Percentiles rank a stretch among this genome's conserved stretches.
Conservation (phyloP, 2,888 invertebrate genomes). For the Tanytarsus gracilentus region DNA sequence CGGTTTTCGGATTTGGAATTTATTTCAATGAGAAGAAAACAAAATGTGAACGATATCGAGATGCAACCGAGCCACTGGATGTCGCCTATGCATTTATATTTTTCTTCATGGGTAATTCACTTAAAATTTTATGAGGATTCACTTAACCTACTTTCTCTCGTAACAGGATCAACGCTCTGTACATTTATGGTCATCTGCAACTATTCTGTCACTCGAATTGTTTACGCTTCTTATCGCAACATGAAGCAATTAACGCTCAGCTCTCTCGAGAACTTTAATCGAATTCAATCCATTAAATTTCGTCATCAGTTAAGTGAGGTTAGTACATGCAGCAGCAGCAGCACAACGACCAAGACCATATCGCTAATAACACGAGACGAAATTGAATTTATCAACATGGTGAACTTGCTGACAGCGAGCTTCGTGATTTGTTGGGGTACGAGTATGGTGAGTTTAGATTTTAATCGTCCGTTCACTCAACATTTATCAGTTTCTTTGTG, state of each 20-base stretch:
- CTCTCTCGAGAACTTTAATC: slow-evolving; percentile 2
- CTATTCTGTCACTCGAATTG: slow-evolving; percentile 59
- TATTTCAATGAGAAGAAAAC: slow-evolving; percentile 51
- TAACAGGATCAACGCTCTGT: slow-evolving; percentile 60
- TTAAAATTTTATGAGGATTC: background rate
- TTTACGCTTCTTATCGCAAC: slow-evolving; percentile 16
- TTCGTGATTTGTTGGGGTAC: slow-evolving; percentile 83
- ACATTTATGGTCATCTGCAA: slow-evolving; percentile 73
- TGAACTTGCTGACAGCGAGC: slow-evolving; percentile 72
- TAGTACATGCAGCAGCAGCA: slow-evolving; percentile 43
- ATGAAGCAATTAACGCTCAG: slow-evolving; percentile 18
- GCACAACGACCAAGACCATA: background rate
- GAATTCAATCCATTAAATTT: slow-evolving; percentile 11
- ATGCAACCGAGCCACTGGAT: slow-evolving; percentile 55
- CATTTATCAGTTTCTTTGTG: too few species aligned
- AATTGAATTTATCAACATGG: slow-evolving; percentile 73
- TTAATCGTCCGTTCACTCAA: too few species aligned
- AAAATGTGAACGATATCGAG: slow-evolving; percentile 61
- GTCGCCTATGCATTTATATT: slow-evolving; percentile 67
- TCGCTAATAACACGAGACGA: slow-evolving; percentile 55
- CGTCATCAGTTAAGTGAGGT: slow-evolving; percentile 31
- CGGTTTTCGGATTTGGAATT: slow-evolving; percentile 63
- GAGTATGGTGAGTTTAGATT: slow-evolving; percentile 60
- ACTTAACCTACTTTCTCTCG: slow-evolving; percentile 25
- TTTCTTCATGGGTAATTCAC: slow-evolving; percentile 60